A percentile compares a stretch with the other conserved stretches of the same genome.
phyloP scores from a whole-genome alignment of 2,113 vertebrate genomes.

The Psophia crepitans region DNA sequence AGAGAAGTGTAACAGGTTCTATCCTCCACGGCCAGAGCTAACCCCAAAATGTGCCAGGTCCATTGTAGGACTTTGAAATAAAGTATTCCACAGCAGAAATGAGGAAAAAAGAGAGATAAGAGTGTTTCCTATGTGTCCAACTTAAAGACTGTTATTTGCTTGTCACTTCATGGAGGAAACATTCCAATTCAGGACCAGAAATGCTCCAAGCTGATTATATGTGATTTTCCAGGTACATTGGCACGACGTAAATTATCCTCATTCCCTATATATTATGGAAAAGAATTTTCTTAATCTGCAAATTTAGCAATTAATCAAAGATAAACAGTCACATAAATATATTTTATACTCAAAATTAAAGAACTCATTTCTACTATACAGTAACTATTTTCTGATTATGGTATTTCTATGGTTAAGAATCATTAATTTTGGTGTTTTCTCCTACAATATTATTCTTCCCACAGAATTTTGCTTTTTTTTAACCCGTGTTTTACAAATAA shows the following conservation, averaged over 20 bases:
- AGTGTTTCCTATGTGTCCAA: background rate
- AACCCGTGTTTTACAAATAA: background rate
- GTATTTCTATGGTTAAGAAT: background rate
- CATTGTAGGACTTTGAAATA: background rate
- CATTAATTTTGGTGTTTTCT: accelerated
- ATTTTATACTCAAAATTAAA: background rate
- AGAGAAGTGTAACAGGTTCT: background rate
- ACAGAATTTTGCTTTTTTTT: background rate
- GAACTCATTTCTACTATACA: background rate
- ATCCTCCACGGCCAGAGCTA: background rate
- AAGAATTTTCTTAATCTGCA: background rate
- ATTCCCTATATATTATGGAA: background rate
- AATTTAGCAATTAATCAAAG: background rate
- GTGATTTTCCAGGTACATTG: background rate
- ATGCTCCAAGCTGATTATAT: background rate
- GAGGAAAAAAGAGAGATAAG: background rate
- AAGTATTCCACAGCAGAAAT: background rate
- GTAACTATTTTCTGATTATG: background rate
- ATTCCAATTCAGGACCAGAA: background rate
- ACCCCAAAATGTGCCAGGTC: background rate
- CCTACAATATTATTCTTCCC: background rate
- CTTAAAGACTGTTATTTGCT: background rate
- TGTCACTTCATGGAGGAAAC: background rate
- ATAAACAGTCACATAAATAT: background rate
- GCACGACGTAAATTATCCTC: background rate